These are phyloP conservation scores for Oscheius sp. DNA, from an alignment of 1,140 invertebrate genomes.

Conservation along the genomic window DNA sequence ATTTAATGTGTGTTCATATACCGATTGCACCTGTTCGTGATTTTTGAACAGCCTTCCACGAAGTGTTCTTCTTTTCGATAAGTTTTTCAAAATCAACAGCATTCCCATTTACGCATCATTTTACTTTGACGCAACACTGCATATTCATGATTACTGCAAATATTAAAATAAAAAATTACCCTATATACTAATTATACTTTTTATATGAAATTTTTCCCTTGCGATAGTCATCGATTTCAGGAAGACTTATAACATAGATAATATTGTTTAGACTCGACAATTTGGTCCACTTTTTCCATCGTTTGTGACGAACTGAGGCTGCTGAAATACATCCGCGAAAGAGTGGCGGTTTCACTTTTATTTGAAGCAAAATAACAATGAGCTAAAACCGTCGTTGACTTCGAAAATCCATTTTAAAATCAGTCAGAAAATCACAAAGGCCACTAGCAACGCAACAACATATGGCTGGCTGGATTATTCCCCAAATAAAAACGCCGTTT, in stretches of 20 bases:
- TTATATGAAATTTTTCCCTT: slow-evolving; percentile 84
- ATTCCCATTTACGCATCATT: slow-evolving; percentile 89
- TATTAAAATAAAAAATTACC: slow-evolving; percentile 66
- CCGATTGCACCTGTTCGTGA: slow-evolving; percentile 72
- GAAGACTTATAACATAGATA: too few relatives aligned
- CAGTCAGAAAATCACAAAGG: slow-evolving; percentile 26
- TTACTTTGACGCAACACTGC: slow-evolving; percentile 84
- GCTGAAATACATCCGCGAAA: slow-evolving; percentile 86
- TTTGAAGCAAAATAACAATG: too few relatives aligned
- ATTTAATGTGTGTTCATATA: background rate
- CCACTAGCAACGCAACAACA: slow-evolving; percentile 68
- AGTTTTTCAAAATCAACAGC: slow-evolving; percentile 83
- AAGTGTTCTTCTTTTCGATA: slow-evolving; percentile 71
- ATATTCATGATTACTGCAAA: slow-evolving; percentile 11
- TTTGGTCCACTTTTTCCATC: slow-evolving; percentile 81
- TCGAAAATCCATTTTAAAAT: slow-evolving; percentile 55
- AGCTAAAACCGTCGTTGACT: slow-evolving; percentile 79
- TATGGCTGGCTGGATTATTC: slow-evolving; percentile 92
- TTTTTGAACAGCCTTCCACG: slow-evolving; percentile 45
- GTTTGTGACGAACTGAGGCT: slow-evolving; percentile 85
- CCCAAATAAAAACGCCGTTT: slow-evolving; percentile 93
- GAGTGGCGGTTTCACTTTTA: too few relatives aligned
- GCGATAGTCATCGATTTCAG: slow-evolving; percentile 78
- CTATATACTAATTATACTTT: slow-evolving; percentile 87
- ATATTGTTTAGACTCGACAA: too few relatives aligned